Evolutionary conservation across 2,113 vertebrate genomes (phyloP).

Genomic region (Puntigrus tetrazona): DNA sequence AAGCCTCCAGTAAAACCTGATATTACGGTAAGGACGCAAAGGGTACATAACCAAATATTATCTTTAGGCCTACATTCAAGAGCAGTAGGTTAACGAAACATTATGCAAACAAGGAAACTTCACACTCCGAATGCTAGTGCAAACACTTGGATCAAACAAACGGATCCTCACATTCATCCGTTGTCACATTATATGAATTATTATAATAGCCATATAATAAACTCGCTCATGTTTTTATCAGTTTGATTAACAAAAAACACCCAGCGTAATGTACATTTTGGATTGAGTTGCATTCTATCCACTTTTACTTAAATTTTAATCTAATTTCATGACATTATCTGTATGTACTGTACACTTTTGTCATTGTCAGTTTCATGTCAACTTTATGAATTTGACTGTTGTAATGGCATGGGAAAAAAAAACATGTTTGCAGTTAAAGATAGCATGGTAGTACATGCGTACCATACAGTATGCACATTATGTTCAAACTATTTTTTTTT

Average conservation of each 20-base stretch:
- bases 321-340: not conserved
- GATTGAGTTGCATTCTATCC: not conserved
- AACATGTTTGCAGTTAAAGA: not conserved
- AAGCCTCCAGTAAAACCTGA: conserved; percentile 2
- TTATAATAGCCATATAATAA: not conserved
- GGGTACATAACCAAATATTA: conserved; percentile 18
- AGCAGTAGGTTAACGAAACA: conserved; percentile 28
- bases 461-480: not conserved
- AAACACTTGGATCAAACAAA: conserved; percentile 15
- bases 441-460: not conserved
- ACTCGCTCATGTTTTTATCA: not conserved
- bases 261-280: not conserved
- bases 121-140: not conserved
- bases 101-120: conserved; percentile 2
- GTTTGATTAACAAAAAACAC: not conserved
- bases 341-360: not conserved
- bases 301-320: not conserved
- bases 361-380: not conserved
- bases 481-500: not conserved
- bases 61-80: conserved; percentile 12
- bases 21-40: conserved; percentile 10
- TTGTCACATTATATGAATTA: not conserved
- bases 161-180: not conserved
- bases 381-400: not conserved
- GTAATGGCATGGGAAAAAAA: not conserved